Percentiles rank a stretch among this genome's conserved stretches.
Evolutionary conservation across 2,888 invertebrate species (phyloP).

Genomic region (Mystacides longicornis): DNA sequence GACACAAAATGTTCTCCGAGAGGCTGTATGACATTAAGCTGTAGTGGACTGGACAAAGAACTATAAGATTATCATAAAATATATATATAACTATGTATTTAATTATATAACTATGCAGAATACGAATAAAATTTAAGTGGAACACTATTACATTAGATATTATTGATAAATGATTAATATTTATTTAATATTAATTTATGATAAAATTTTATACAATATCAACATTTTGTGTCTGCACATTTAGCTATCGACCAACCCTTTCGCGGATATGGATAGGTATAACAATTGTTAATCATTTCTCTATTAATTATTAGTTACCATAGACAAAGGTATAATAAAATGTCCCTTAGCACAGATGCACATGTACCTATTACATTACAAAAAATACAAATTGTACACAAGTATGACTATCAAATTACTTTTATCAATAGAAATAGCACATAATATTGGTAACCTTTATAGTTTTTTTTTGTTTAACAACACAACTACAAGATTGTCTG

Average conservation of each 20-base stretch:
- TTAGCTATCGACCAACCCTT: not conserved
- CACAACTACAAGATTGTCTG: no score
- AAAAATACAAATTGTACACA: no score
- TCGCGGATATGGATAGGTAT: not conserved
- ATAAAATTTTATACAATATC: conserved; percentile 25
- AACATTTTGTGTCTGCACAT: conserved; percentile 22
- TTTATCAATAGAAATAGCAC: no score
- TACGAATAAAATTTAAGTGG: conserved; percentile 19
- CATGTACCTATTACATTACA: no score
- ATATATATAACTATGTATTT: not conserved
- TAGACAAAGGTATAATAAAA: no score
- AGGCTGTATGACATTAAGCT: not conserved
- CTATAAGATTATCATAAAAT: not conserved
- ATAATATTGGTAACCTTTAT: no score
- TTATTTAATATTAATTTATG: not conserved
- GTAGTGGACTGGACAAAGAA: not conserved
- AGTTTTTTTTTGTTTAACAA: no score
- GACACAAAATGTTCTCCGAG: not conserved
- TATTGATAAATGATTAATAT: not conserved
- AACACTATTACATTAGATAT: conserved; percentile 24
- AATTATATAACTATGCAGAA: not conserved
- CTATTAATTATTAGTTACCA: not conserved
- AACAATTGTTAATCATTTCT: not conserved
- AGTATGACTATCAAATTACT: no score
- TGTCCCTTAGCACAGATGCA: no score